Evolutionary conservation across 2,888 invertebrate genomes (phyloP), one percentile per base, ranked within the genome.

Genomic region (Diaphora mendica): DNA sequence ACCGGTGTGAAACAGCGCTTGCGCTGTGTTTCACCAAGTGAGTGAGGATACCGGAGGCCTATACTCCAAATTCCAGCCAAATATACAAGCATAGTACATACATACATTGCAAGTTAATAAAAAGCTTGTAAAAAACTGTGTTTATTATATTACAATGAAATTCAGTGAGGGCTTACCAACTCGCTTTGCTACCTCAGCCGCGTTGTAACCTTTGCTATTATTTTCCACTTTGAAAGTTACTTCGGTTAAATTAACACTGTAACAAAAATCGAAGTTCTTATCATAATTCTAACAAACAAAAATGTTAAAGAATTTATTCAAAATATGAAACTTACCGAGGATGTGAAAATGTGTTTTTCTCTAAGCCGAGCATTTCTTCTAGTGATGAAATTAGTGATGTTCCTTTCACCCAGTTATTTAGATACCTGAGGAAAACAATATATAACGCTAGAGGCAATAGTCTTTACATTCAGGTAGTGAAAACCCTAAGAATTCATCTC

Each of bases 181-280:
- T 86, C 93, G 96, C 72, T 92, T 94, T 3, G 97, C 97, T 17
- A 98, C 96, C 81, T 97, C 97, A 8, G 96, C 96, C 1, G 97
- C 97, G 85, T 97, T 97, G 80, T 97, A 95, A 30, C 96, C 96
- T 85, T 96, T 96, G 75, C 93, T 95, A 83, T 97, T 97, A 70
- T 96, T 96, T 74, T 96, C 96, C 3, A 98, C 97, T 94, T 97
- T 97, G 89, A 98, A 98, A 0, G 97, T 97, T 0, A 99, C 97
- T 92, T 98, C 97, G 79, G 97, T 97, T 26, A 96, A 96, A 83
- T 97, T 97, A 77, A 98, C 97, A 78, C 98, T 97, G 88, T 73
- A 96, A 96, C 80, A 85, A 82, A 71, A 76, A 79, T 26, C 42
- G 13, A 59, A 23, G 59, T 30, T 13, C 7, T 70, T 9, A 70